Base-by-base conservation (phyloP, 2,797 vertebrate genomes). In the Petrocephalus sullivani region DNA sequence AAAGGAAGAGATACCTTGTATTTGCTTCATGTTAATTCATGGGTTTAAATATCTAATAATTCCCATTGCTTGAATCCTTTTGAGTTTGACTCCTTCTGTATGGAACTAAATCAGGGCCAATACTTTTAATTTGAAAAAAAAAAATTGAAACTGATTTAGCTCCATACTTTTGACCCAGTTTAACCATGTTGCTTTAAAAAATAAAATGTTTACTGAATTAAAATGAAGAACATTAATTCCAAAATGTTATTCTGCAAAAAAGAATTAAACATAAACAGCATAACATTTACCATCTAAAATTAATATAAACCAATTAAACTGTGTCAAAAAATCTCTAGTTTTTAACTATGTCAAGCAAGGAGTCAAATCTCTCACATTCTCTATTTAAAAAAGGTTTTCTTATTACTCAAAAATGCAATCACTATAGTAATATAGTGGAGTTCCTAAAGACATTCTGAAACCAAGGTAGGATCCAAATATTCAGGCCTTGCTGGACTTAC, bases 401-500 rank as follows among this genome's bases (percentile, higher is more conserved):
- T 21, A 71, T 28, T 7, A 21, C 61, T 16, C 21, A 21, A 8
- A 67, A 14, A 67, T 71, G 64, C 64, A 71, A 5, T 71, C 19
- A n/a, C 21, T n/a, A 19, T 19, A 23, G 9, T 23, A 64, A 61
- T 51, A 51, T 9, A 51, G 6, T 67, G n/a, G 23, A 67, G 16
- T 67, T 5, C n/a, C 28, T 67, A n/a, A 9, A 67, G 23, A 67
- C 21, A 71, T 28, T 71, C 21, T 71, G 56, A 57, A 19, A 28
- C 64, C 21, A 28, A 6, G 10, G 21, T 21, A 57, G 56, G 16
- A 57, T 1, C 56, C 12, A 57, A 12, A 78, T 8, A 58, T 16
- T 37, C 53, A 46, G 33, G 7, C 23, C 54, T 64, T 37, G 37
- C 57, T 49, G 41, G 87, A 96, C 97, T 97, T 93, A 99, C 98